phyloP scores from a whole-genome alignment of 2,113 vertebrate genomes.

The Myodes glareolus region DNA sequence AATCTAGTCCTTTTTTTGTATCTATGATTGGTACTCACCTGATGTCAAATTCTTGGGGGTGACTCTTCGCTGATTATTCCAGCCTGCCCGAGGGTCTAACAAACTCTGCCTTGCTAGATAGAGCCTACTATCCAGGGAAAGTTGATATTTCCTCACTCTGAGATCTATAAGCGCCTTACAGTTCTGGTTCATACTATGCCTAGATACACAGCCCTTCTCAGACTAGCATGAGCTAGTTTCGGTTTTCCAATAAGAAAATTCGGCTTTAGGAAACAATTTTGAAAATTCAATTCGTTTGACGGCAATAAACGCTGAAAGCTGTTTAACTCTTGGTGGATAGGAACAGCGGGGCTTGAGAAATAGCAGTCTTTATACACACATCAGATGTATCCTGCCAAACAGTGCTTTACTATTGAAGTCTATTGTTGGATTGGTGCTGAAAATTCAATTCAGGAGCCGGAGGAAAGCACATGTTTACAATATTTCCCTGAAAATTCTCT shows the following conservation, averaged over 20 bases:
- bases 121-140: background rate
- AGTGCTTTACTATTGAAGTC: constrained; percentile 41
- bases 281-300: constrained; percentile 56
- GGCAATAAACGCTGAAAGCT: constrained; percentile 46
- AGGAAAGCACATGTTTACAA: constrained; percentile 50
- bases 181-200: background rate
- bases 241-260: constrained; percentile 50
- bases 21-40: background rate
- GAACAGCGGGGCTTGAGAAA: constrained; percentile 56
- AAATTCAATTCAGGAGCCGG: constrained; percentile 69
- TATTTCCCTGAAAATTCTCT: constrained; percentile 31
- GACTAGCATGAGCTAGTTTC: constrained; percentile 1
- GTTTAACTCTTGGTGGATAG: constrained; percentile 38
- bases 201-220: background rate
- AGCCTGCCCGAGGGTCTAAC: background rate
- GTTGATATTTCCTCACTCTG: background rate
- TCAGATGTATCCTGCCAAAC: constrained; percentile 65
- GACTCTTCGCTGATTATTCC: background rate
- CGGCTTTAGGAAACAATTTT: constrained; percentile 27
- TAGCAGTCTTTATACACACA: constrained; percentile 53
- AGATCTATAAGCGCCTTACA: background rate
- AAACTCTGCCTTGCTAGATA: constrained; percentile 26
- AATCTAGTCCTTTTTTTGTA: background rate
- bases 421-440: constrained; percentile 57
- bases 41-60: background rate